These are phyloP conservation scores for Agapostemon virescens DNA, from an alignment of 2,888 invertebrate species.

Conservation along the genomic window DNA sequence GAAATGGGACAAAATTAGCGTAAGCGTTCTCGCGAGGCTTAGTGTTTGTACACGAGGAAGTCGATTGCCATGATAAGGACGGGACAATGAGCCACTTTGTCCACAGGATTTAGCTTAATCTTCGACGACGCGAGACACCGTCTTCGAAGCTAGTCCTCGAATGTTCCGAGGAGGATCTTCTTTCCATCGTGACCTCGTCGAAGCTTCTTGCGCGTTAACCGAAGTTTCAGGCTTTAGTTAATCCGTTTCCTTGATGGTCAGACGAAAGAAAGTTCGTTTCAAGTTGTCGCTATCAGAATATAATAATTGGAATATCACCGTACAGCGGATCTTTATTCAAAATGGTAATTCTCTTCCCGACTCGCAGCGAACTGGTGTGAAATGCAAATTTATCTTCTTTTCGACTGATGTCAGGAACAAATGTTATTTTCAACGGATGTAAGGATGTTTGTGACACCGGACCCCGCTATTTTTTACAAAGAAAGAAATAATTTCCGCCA, in stretches of 20 bases:
- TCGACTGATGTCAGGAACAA: too few relatives aligned
- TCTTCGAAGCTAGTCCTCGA: conserved; percentile 60
- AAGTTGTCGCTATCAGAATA: neutral
- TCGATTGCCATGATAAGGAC: conserved; percentile 74
- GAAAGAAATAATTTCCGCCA: conserved; percentile 69
- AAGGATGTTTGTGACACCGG: too few relatives aligned
- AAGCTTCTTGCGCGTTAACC: conserved; percentile 8
- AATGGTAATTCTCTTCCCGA: too few relatives aligned
- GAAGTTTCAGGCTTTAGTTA: conserved; percentile 21
- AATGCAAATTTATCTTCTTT: too few relatives aligned
- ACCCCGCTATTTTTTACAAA: too few relatives aligned
- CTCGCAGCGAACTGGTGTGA: too few relatives aligned
- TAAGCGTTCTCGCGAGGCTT: conserved; percentile 42
- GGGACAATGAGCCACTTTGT: conserved; percentile 74
- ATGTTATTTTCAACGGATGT: too few relatives aligned
- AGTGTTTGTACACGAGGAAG: conserved; percentile 44
- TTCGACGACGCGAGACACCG: conserved; percentile 67
- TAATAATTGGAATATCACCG: too few relatives aligned
- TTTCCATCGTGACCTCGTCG: conserved; percentile 2
- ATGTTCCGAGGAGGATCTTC: conserved; percentile 25
- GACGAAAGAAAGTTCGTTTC: neutral
- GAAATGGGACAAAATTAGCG: conserved; percentile 33
- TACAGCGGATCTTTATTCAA: too few relatives aligned
- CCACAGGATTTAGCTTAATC: conserved; percentile 74
- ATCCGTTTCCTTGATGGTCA: conserved; percentile 1